These are phyloP conservation scores for Stictocephala bisonia DNA, from an alignment of 2,888 invertebrate genomes.

Conservation along the genomic window DNA sequence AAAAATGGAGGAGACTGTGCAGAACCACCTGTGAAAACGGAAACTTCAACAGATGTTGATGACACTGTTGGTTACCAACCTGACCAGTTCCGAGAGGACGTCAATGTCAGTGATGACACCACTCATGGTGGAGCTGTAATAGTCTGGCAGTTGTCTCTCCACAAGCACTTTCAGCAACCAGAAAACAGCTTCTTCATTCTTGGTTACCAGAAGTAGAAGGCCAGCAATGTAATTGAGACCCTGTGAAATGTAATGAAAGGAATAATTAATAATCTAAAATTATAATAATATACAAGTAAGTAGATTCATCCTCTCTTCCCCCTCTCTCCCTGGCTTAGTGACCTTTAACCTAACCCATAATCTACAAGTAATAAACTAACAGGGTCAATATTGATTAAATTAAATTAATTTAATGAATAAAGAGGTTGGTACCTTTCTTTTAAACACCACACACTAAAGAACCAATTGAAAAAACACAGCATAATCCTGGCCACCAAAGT, in stretches of 20 bases:
- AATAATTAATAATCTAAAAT: no score
- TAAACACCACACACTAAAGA: no score
- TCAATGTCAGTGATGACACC: slow-evolving; percentile 90
- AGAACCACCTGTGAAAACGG: no score
- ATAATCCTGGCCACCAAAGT: no score
- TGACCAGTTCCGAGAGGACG: slow-evolving; percentile 86
- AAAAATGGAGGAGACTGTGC: slow-evolving; percentile 16
- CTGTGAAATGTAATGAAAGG: slow-evolving; percentile 64
- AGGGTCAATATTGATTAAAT: slow-evolving; percentile 29
- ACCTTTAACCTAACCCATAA: no score
- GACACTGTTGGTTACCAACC: no score
- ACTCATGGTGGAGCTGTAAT: slow-evolving; percentile 91
- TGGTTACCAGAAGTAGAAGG: slow-evolving; percentile 84
- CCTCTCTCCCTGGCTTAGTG: no score
- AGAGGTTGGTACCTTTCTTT: not conserved
- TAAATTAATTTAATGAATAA: not conserved
- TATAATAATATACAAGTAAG: no score
- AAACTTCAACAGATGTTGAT: no score
- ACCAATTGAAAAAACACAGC: no score
- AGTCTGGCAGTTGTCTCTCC: slow-evolving; percentile 85
- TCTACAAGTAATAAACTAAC: no score
- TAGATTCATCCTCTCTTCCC: no score
- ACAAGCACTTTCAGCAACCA: slow-evolving; percentile 93
- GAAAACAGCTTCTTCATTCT: slow-evolving; percentile 91
- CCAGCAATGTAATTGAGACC: slow-evolving; percentile 95